Percentiles rank a stretch among this genome's conserved stretches.
These are phyloP conservation scores for Capitulum mitella DNA, from an alignment of 2,888 invertebrate species.

Conservation along the genomic window DNA sequence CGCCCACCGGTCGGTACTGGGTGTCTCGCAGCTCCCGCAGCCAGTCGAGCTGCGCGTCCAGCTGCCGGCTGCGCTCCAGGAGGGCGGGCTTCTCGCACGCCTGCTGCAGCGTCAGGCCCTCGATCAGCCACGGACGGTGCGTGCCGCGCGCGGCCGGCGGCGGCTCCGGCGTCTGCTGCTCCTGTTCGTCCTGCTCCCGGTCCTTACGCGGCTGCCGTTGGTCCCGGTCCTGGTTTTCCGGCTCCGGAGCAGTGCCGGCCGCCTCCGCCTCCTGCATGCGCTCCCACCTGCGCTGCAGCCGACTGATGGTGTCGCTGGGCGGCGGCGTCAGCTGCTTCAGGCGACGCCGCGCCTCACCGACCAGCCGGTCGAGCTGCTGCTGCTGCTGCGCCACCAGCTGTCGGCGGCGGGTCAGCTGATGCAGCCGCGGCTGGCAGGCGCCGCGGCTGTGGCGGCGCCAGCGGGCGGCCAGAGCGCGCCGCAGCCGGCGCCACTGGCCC, in stretches of 20 bases:
- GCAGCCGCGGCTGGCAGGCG: not conserved
- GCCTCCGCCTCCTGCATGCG: not conserved
- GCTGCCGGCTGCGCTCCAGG: not conserved
- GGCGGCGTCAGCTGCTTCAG: not conserved
- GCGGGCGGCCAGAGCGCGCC: not conserved
- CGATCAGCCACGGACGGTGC: not conserved
- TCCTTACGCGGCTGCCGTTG: not conserved
- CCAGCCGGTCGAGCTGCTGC: not conserved
- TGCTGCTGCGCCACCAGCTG: conserved; percentile 1
- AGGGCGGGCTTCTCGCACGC: not conserved
- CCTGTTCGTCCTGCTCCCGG: not conserved
- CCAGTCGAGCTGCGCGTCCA: not conserved
- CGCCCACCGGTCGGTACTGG: not conserved
- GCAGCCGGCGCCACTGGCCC: not conserved
- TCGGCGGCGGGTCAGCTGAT: not conserved
- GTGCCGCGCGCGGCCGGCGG: not conserved
- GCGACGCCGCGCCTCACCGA: not conserved
- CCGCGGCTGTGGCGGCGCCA: not conserved
- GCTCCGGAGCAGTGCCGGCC: not conserved
- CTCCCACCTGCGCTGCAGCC: conserved; percentile 1
- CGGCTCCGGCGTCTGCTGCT: not conserved
- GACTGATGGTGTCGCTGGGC: not conserved
- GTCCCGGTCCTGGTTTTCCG: not conserved
- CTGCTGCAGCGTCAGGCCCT: not conserved
- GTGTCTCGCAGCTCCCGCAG: not conserved